Percentiles rank a stretch among this genome's conserved stretches.
These are phyloP conservation scores for Muscicapa adusta DNA, from an alignment of 2,113 vertebrate genomes.

Conservation along the genomic window DNA sequence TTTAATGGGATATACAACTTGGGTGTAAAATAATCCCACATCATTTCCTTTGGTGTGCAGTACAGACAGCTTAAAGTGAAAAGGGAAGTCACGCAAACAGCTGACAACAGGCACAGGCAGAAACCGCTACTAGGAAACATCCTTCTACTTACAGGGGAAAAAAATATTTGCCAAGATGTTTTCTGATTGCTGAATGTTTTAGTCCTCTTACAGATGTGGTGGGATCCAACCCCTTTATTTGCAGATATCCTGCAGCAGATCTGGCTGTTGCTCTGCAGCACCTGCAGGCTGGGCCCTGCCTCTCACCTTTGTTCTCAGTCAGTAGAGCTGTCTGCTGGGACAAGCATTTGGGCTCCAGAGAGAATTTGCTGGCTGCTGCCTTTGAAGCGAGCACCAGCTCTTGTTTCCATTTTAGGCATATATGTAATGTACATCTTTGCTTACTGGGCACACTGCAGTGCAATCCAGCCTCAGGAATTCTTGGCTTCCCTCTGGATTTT, in stretches of 20 bases:
- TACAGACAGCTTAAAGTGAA: constrained; percentile 43
- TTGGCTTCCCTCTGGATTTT: constrained; percentile 37
- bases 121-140: background rate
- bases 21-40: constrained; percentile 61
- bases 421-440: constrained; percentile 15
- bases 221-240: background rate
- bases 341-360: constrained; percentile 7
- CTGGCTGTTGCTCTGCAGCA: background rate
- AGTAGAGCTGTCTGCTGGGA: background rate
- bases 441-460: constrained; percentile 18
- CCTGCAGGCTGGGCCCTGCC: background rate
- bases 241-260: background rate
- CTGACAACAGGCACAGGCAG: background rate
- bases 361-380: constrained; percentile 26
- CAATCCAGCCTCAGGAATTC: constrained; percentile 25
- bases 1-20: constrained; percentile 42
- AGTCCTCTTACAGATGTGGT: background rate
- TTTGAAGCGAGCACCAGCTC: constrained; percentile 28
- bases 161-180: background rate
- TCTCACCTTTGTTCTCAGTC: constrained; percentile 23
- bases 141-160: background rate
- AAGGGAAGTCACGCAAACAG: constrained; percentile 44
- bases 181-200: background rate
- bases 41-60: constrained; percentile 26
- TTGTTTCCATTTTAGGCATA: constrained; percentile 29